Conservation (phyloP, 2,888 invertebrate genomes). For the Melangyna quadrimaculata region DNA sequence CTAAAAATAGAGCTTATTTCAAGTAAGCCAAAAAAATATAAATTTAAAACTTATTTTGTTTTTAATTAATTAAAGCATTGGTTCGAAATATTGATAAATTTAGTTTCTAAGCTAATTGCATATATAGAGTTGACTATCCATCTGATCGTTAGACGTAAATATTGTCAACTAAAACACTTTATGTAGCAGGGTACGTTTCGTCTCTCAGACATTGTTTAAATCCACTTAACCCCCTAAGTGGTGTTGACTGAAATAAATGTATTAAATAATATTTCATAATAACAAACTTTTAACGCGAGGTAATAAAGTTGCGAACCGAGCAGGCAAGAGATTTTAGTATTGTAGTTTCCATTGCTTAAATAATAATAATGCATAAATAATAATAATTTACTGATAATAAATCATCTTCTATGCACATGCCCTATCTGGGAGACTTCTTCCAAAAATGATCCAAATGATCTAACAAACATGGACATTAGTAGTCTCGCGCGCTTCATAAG, state of each 20-base stretch:
- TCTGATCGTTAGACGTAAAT: no score
- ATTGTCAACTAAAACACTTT: not conserved
- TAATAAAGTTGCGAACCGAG: not conserved
- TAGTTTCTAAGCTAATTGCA: not conserved
- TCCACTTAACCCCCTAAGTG: conserved; percentile 9
- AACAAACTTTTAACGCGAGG: conserved; percentile 9
- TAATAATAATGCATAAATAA: no score
- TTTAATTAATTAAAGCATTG: not conserved
- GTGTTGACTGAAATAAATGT: conserved; percentile 43
- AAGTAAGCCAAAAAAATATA: not conserved
- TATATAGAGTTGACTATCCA: not conserved
- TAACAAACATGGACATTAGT: no score
- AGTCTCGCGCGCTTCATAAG: no score
- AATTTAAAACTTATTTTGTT: not conserved
- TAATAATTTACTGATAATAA: no score
- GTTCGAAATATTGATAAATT: not conserved
- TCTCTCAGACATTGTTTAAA: conserved; percentile 53
- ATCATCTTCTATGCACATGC: no score
- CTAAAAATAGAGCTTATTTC: not conserved
- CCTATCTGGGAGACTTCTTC: no score
- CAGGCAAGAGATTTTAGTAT: not conserved
- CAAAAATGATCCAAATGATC: no score
- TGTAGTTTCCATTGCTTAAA: not conserved
- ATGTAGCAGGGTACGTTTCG: conserved; percentile 30
- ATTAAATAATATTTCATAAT: conserved; percentile 63